phyloP scores from a whole-genome alignment of 2,797 vertebrate species.

The Anabas testudineus region DNA sequence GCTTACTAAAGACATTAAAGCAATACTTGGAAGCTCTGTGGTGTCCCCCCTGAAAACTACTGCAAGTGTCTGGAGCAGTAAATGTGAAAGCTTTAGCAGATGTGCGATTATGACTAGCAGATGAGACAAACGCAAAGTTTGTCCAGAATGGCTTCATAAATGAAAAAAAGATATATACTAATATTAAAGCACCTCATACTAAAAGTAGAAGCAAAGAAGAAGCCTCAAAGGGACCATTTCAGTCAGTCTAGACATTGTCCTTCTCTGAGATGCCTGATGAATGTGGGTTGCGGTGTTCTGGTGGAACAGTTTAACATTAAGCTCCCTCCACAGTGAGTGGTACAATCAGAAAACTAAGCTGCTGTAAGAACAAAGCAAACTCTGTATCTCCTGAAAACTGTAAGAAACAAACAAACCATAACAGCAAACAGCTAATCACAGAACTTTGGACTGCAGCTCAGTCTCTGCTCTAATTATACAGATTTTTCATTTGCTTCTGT shows the following conservation, averaged over 20 bases:
- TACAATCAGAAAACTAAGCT: neutral
- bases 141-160: too few relatives aligned
- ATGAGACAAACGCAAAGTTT: too few relatives aligned
- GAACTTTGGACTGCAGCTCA: constrained; percentile 16
- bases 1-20: too few relatives aligned
- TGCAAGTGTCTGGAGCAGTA: too few relatives aligned
- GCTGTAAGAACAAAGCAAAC: neutral
- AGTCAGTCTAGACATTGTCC: too few relatives aligned
- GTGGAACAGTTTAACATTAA: neutral
- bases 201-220: neutral
- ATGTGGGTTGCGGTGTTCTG: neutral
- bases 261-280: too few relatives aligned
- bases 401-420: neutral
- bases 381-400: neutral
- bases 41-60: too few relatives aligned
- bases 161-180: too few relatives aligned
- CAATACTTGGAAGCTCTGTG: too few relatives aligned
- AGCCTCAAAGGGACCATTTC: neutral
- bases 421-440: constrained; percentile 6
- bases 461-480: neutral
- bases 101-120: too few relatives aligned
- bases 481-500: neutral
- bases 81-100: too few relatives aligned
- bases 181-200: neutral
- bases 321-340: neutral